Conservation (phyloP, 2,113 vertebrate species). For the Phodopus roborovskii region DNA sequence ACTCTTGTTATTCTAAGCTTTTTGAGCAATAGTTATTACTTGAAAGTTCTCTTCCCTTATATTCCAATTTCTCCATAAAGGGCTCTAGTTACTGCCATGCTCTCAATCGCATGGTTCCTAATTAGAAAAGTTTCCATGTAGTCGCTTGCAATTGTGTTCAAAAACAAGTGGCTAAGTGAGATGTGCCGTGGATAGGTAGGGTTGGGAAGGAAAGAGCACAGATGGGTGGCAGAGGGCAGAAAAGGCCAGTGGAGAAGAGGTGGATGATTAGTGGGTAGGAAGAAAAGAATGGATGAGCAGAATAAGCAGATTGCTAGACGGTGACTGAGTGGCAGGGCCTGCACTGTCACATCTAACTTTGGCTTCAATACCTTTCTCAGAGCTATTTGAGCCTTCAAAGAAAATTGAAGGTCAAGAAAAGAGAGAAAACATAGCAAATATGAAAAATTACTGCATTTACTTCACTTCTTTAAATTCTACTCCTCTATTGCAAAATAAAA, state of each 20-base stretch:
- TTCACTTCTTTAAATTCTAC: slow-evolving; percentile 7
- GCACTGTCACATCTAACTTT: neutral
- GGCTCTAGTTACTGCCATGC: neutral
- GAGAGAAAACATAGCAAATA: neutral
- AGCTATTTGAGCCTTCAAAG: neutral
- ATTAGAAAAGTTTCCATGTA: neutral
- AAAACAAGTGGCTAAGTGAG: neutral
- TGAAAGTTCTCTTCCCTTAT: neutral
- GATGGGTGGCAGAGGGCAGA: neutral
- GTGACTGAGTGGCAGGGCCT: neutral
- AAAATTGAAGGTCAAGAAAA: slow-evolving; percentile 27
- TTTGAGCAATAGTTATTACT: slow-evolving; percentile 20
- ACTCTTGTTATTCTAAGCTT: neutral
- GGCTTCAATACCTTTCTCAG: neutral
- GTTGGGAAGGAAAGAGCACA: neutral
- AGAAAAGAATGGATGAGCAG: neutral
- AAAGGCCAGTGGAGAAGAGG: neutral
- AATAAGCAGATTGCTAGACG: neutral
- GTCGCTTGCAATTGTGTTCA: neutral
- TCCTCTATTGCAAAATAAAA: slow-evolving; percentile 32
- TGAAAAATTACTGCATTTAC: neutral
- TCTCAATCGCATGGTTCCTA: neutral
- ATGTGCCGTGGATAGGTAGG: neutral
- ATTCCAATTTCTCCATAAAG: neutral
- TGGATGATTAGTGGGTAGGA: neutral